Conservation (phyloP, 53 echinoderm and acorn worm genomes). For the Holothuria leucospilota region DNA sequence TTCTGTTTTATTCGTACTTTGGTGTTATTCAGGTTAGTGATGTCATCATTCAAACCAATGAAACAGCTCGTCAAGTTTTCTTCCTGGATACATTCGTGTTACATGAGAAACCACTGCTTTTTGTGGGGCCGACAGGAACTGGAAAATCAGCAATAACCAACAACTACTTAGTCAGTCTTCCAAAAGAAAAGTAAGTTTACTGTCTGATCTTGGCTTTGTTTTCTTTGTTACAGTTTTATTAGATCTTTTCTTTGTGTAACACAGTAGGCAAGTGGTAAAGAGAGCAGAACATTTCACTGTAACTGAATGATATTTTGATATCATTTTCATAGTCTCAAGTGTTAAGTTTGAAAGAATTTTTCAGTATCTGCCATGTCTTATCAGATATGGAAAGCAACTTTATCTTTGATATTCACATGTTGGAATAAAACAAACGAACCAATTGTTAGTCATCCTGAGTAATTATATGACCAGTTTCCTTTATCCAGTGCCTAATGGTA, state of each 20-base stretch:
- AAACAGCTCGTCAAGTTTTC: conserved; percentile 91
- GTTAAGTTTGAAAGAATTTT: no score
- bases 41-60: conserved; percentile 97
- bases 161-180: conserved; percentile 85
- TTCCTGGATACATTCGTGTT: conserved; percentile 91
- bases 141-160: conserved; percentile 99
- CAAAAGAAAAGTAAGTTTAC: conserved; percentile 85
- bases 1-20: no score
- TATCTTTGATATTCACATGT: no score
- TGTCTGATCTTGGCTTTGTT: not conserved
- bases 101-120: conserved; percentile 84
- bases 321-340: no score
- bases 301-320: not conserved
- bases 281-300: not conserved
- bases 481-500: no score
- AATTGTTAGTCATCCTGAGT: no score
- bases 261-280: not conserved
- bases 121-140: conserved; percentile 95
- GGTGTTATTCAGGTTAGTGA: conserved; percentile 77
- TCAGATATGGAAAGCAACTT: no score
- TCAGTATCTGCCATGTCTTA: no score
- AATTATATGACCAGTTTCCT: no score
- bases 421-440: no score
- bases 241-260: not conserved
- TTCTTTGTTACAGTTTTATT: not conserved